Conservation (phyloP, 2,797 vertebrate species). For the Oreonectes daqikongensis region DNA sequence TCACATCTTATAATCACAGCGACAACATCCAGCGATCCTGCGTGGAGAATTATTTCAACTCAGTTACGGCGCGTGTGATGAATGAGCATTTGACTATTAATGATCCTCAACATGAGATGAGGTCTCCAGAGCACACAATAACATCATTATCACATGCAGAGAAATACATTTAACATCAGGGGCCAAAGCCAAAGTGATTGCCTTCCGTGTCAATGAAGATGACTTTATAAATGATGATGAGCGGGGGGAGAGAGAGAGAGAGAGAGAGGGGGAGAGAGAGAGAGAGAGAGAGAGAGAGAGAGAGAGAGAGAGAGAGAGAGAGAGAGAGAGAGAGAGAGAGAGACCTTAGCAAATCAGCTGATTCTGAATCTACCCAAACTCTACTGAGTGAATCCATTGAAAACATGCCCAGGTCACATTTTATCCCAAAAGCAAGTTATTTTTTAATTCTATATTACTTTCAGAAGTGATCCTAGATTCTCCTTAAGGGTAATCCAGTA, state of each 20-base stretch:
- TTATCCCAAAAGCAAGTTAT: too few species aligned
- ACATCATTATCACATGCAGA: slow-evolving; percentile 35
- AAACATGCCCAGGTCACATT: too few species aligned
- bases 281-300: background rate
- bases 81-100: slow-evolving; percentile 41
- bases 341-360: background rate
- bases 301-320: background rate
- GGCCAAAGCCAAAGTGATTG: slow-evolving; percentile 15
- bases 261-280: slow-evolving; percentile 1
- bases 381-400: too few species aligned
- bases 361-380: background rate
- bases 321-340: background rate
- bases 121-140: slow-evolving; percentile 32
- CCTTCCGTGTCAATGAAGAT: slow-evolving; percentile 37
- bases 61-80: slow-evolving; percentile 12
- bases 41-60: slow-evolving; percentile 32
- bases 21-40: slow-evolving; percentile 18
- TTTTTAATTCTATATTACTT: too few species aligned
- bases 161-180: slow-evolving; percentile 37
- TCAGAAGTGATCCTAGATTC: too few species aligned
- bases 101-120: slow-evolving; percentile 35
- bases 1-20: slow-evolving; percentile 32
- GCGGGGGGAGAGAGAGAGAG: background rate
- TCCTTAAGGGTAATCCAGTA: too few species aligned
- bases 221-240: background rate